Evolutionary conservation across 2,888 invertebrate species (phyloP).

Genomic region (Acleris sparsana): DNA sequence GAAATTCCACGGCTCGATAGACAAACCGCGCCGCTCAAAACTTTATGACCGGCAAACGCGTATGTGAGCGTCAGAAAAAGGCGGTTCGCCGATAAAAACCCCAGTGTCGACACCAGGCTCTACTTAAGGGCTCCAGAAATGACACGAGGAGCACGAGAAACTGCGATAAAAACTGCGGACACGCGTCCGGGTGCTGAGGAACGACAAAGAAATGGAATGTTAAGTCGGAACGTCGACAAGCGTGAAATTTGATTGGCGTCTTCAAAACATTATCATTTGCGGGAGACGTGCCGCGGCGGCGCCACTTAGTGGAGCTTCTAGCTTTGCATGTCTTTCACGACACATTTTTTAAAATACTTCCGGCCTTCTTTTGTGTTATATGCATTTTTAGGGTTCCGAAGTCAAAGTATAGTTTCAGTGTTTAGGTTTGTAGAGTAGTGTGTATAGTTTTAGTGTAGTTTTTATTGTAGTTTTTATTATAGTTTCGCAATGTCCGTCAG

Average conservation of each 20-base stretch:
- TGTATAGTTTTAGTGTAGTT: too few species aligned
- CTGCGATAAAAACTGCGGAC: conserved; percentile 71
- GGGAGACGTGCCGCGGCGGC: conserved; percentile 4
- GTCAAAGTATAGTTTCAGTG: too few species aligned
- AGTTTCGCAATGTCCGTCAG: too few species aligned
- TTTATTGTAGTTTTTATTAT: too few species aligned
- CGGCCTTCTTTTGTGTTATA: too few species aligned
- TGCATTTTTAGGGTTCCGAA: too few species aligned
- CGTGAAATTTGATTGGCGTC: conserved; percentile 67
- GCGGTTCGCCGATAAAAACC: conserved; percentile 71
- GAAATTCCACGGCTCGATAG: conserved; percentile 59
- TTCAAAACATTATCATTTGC: conserved; percentile 49
- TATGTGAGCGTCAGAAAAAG: conserved; percentile 64
- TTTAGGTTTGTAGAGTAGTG: too few species aligned
- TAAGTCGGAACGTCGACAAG: conserved; percentile 56
- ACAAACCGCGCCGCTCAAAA: conserved; percentile 55
- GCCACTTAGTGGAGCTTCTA: neutral
- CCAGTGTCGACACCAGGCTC: conserved; percentile 69
- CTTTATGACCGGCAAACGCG: conserved; percentile 70
- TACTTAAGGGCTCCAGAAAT: conserved; percentile 70
- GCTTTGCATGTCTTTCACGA: too few species aligned
- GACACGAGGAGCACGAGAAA: conserved; percentile 64
- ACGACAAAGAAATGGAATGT: conserved; percentile 61
- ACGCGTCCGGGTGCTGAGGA: conserved; percentile 53
- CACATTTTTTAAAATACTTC: too few species aligned